Base-by-base conservation (phyloP, 2,797 vertebrate species). In the Diplodus sargus region DNA sequence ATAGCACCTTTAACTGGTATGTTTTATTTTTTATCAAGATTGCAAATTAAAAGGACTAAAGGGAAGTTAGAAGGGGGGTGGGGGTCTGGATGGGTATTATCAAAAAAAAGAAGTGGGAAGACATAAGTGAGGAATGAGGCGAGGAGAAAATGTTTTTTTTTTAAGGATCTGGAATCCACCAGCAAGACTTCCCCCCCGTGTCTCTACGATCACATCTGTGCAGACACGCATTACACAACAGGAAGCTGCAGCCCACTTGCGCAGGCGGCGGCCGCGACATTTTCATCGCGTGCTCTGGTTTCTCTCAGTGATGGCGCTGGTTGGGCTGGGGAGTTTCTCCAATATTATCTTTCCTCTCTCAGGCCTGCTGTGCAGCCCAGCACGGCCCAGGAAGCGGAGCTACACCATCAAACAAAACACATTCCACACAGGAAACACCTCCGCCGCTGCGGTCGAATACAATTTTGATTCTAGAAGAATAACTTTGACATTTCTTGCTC, bases 191-290 rank as follows among this genome's bases (percentile, higher is more conserved):
- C 65, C 69, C 25, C 47, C 63, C 34, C 67, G 25, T 47, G 60
- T 69, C 34, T 71, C 42, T 58, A 52, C 49, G 58, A 63, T 82
- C 74, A 74, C 79, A 83, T 82, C 74, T 74, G 72, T 53, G 25
- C 56, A 42, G 53, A 54, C 64, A 73, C 48, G 16, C 34, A 56
- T 59, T 61, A 74, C 58, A 49, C 78, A 80, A 89, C 86, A 90
- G 91, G 91, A 93, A 88, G 86, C 72, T 70, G 39, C 61, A 74
- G 79, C 77, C 59, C 56, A 23, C 67, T n/a, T 70, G 76, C 4
- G 39, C 63, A 71, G 79, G 79, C 20, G 75, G 77, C 16, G 10
- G 79, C 78, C 62, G 80, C 14, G 20, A 49, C 65, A 67, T 82
- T 71, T 82, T 73, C 85, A 80, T 43, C 56, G 2, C 25, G 60